Conservation (phyloP, 2,113 vertebrate species). For the Macrotis lagotis region DNA sequence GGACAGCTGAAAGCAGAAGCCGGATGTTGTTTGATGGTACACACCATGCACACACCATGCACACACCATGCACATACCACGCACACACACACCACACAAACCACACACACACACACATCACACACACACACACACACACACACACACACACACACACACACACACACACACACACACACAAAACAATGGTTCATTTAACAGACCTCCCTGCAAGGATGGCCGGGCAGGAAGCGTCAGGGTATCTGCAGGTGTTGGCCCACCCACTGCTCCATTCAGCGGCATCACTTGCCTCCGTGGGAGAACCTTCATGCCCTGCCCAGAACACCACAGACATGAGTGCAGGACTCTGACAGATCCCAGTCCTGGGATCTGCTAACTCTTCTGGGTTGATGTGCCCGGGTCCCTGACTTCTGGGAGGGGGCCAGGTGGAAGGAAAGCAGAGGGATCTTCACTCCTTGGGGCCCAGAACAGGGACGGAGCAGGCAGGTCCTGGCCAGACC, state of each 20-base stretch:
- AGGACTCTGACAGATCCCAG: neutral
- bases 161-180: too few species aligned
- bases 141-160: too few species aligned
- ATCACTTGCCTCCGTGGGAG: rapidly evolving
- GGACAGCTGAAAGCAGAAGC: too few species aligned
- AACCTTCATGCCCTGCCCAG: neutral
- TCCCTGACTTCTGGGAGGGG: neutral
- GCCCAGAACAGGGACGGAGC: neutral
- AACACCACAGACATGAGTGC: rapidly evolving
- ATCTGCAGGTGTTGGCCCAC: too few species aligned
- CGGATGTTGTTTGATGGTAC: too few species aligned
- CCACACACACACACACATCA: too few species aligned
- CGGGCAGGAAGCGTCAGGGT: neutral
- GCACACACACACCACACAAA: too few species aligned
- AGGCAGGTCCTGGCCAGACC: rapidly evolving
- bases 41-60: too few species aligned
- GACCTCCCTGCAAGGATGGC: neutral
- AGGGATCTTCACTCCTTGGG: neutral
- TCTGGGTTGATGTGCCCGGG: neutral
- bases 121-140: too few species aligned
- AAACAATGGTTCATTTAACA: neutral
- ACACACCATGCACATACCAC: too few species aligned
- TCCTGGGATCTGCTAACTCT: too few species aligned
- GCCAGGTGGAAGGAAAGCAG: neutral
- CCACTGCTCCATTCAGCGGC: neutral